A percentile compares a stretch with the other conserved stretches of the same genome.
Evolutionary conservation across 2,888 invertebrate genomes (phyloP).

Genomic region (Morinoia aosen): DNA sequence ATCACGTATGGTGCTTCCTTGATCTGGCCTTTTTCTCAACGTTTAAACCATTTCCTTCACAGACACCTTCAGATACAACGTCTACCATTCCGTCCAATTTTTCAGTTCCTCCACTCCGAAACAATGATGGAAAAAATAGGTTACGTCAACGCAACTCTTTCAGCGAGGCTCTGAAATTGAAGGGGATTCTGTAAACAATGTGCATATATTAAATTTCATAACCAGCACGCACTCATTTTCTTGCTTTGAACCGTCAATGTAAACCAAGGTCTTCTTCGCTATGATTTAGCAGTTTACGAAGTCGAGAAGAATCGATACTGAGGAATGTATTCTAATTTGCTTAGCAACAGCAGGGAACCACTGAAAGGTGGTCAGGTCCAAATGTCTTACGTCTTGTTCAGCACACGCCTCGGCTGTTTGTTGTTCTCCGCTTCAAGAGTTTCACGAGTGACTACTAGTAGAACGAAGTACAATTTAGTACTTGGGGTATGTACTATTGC

Average conservation of each 20-base stretch:
- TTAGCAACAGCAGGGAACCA: background rate
- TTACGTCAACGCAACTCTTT: background rate
- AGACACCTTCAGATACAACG: background rate
- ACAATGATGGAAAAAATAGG: background rate
- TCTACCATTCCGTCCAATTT: background rate
- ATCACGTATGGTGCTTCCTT: background rate
- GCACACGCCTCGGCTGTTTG: background rate
- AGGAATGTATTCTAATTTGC: background rate
- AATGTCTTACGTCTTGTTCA: background rate
- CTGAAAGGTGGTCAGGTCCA: no score
- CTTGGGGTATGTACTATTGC: background rate
- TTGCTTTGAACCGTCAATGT: background rate
- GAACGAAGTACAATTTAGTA: background rate
- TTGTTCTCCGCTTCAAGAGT: background rate
- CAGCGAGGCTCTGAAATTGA: background rate
- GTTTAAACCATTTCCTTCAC: background rate
- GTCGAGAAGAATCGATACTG: background rate
- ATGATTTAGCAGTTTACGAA: background rate
- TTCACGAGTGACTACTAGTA: background rate
- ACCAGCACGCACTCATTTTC: background rate
- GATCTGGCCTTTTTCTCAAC: background rate
- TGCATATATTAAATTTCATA: background rate
- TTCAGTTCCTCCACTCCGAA: background rate
- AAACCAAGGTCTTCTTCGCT: background rate
- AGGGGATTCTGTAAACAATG: background rate